Evolutionary conservation across 2,113 vertebrate species (phyloP), one percentile per base, ranked within the genome.

Genomic region (Hypanus sabinus): DNA sequence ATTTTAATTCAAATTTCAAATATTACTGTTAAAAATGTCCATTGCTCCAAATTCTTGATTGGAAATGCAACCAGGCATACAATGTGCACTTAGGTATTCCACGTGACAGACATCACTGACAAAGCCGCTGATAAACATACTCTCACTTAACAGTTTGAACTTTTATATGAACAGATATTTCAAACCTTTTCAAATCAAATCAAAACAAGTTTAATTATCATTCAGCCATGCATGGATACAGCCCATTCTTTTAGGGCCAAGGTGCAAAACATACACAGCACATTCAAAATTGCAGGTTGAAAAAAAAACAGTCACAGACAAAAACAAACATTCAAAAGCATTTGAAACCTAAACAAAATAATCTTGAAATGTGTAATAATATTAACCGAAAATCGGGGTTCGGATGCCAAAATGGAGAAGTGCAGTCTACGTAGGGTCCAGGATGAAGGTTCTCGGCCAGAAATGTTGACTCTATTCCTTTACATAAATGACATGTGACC

Each of bases 1-100:
- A 33, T 90, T 68, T 36, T 65, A 68, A 65, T 90, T 68, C 85
- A 33, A 60, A 90, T 68, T 68, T 90, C 85, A 90, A 68, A 90
- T 33, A 90, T 20, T 60, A 90, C 57, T 33, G 14, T 65, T 90
- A 90, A 65, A 90, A 68, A 90, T 90, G 85, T 33, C 30, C 57
- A 65, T n/a, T 90, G 33, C n/a, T 65, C 65, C 60, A 65, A 36
- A 65, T 90, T n/a, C 85, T 88, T 88, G 85, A 88, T n/a, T 87
- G 83, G 27, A 30, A 62, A 4, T 36, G 76, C 76, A 79, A 36
- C 76, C 76, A 79, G 30, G 75, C 75, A 30, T 57, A 57, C 83
- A 88, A 12, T 88, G 83, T 5, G 24, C 24, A 88, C 30, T 16
- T 88, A 62, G 30, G 57, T 55, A 62, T 62, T 7, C 30, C 57